Conservation (phyloP, 2,797 vertebrate species). For the Falco rusticolus region DNA sequence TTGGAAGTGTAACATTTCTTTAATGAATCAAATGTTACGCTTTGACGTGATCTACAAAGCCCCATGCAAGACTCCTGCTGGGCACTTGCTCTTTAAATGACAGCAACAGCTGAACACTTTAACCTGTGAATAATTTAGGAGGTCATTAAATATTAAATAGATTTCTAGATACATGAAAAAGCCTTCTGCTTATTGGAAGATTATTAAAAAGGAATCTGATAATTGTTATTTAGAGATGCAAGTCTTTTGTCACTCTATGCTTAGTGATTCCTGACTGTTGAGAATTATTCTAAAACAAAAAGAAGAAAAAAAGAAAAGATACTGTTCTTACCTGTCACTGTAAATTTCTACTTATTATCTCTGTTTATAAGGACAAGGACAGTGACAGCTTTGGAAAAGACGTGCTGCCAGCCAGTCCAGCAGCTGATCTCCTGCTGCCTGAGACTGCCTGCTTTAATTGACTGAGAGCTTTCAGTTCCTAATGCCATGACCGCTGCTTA, state of each 20-base stretch:
- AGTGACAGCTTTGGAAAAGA: slow-evolving; percentile 1
- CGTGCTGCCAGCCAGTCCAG: not conserved
- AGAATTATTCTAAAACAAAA: slow-evolving; percentile 13
- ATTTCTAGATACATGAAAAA: slow-evolving; percentile 45
- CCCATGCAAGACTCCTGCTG: slow-evolving; percentile 7
- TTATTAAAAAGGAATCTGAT: slow-evolving; percentile 26
- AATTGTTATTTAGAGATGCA: slow-evolving; percentile 39
- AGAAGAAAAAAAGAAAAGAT: not conserved
- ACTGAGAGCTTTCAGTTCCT: not conserved
- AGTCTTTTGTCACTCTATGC: not conserved
- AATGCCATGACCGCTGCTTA: not conserved
- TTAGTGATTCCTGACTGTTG: not conserved
- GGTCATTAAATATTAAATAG: slow-evolving; percentile 76
- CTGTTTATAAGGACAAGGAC: not conserved
- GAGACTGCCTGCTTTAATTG: not conserved
- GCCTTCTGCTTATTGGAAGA: not conserved
- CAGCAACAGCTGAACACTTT: slow-evolving; percentile 62
- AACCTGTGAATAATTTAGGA: slow-evolving; percentile 76
- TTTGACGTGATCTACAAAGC: slow-evolving; percentile 20
- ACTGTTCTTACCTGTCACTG: not conserved
- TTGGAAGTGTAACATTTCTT: not conserved
- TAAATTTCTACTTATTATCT: not conserved
- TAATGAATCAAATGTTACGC: slow-evolving; percentile 17
- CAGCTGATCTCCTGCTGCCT: not conserved
- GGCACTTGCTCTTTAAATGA: slow-evolving; percentile 68